These are phyloP conservation scores for Progne subis DNA, from an alignment of 2,113 vertebrate species.

Conservation along the genomic window DNA sequence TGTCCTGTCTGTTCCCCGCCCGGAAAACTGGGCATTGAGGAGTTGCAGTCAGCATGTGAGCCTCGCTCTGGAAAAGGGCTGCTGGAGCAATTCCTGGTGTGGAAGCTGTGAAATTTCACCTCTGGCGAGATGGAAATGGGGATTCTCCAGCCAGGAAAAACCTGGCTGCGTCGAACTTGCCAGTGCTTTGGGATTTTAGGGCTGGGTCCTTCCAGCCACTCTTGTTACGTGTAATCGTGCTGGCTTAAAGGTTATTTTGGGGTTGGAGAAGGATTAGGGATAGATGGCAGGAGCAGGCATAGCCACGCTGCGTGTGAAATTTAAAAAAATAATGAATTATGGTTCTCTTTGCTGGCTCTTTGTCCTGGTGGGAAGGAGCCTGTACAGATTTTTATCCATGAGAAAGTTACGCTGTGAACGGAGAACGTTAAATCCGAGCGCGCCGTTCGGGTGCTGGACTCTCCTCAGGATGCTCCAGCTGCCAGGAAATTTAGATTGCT, in stretches of 20 bases:
- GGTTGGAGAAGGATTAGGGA: background rate
- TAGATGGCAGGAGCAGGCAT: background rate
- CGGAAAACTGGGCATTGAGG: conserved; percentile 14
- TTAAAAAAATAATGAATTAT: background rate
- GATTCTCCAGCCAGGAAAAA: background rate
- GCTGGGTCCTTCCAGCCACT: background rate
- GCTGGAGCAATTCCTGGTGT: background rate
- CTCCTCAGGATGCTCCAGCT: background rate
- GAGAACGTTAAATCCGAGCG: fast-evolving
- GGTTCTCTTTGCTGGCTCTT: background rate
- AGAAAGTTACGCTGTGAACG: fast-evolving
- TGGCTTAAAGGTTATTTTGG: conserved; percentile 9
- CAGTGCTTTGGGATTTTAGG: background rate
- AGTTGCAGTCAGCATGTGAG: conserved; percentile 14
- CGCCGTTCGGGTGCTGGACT: fast-evolving
- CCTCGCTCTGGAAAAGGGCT: conserved; percentile 42
- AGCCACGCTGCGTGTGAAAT: background rate
- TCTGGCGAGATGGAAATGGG: background rate
- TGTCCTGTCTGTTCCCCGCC: background rate
- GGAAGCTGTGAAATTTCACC: conserved; percentile 18
- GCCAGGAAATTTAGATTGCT: background rate
- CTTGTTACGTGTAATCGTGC: background rate
- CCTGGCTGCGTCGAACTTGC: background rate
- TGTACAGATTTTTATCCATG: fast-evolving
- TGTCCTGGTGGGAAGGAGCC: background rate